Percentiles rank a stretch among this genome's conserved stretches.
These are phyloP conservation scores for Leptoclinus maculatus DNA, from an alignment of 2,797 vertebrate genomes.

Conservation along the genomic window DNA sequence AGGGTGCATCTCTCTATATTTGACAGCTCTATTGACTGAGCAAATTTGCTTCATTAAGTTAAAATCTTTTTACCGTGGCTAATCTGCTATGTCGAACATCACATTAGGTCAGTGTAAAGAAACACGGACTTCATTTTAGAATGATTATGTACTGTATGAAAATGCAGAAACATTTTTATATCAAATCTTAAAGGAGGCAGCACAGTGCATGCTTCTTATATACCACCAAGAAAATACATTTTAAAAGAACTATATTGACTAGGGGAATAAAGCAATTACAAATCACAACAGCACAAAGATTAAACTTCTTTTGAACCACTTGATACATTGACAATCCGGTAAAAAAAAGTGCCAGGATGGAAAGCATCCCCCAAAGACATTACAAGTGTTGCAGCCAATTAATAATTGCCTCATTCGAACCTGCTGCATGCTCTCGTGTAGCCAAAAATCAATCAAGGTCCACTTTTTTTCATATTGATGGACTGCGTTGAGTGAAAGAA, in stretches of 20 bases:
- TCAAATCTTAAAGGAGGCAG: neutral
- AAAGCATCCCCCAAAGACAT: constrained; percentile 72
- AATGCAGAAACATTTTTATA: constrained; percentile 10
- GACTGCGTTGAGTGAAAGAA: constrained; percentile 64
- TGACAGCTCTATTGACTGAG: neutral
- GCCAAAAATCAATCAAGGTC: constrained; percentile 77
- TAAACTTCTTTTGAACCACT: constrained; percentile 66
- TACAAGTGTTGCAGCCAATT: constrained; percentile 65
- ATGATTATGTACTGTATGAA: constrained; percentile 3
- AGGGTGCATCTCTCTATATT: constrained; percentile 6
- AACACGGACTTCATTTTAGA: constrained; percentile 7
- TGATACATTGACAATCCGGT: constrained; percentile 64
- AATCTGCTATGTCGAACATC: neutral
- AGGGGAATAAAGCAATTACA: constrained; percentile 69
- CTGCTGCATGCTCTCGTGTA: constrained; percentile 58
- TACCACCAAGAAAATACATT: constrained; percentile 24
- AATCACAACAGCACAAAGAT: constrained; percentile 54
- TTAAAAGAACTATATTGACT: constrained; percentile 43
- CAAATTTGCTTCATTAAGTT: constrained; percentile 7
- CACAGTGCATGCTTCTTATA: neutral
- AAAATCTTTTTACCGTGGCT: neutral
- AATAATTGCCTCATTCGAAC: constrained; percentile 73
- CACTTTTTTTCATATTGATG: constrained; percentile 71
- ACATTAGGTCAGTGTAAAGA: neutral
- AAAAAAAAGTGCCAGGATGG: constrained; percentile 31